phyloP scores from a whole-genome alignment of 1,140 invertebrate species.

The Hylyphantes graminicola region DNA sequence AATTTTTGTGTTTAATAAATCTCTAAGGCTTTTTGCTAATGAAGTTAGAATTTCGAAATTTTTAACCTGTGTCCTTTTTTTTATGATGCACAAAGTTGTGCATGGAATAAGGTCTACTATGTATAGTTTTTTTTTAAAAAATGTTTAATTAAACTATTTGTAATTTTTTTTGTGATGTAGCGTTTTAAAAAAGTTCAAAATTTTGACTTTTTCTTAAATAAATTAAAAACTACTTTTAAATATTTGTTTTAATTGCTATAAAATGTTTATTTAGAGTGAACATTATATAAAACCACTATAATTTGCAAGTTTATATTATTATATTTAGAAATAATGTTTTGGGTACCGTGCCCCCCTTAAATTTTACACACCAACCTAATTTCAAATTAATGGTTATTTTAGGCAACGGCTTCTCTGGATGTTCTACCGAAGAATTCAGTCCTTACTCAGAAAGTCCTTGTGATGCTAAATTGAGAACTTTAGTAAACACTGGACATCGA shows the following conservation, averaged over 20 bases:
- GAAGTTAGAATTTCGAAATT: too few relatives aligned
- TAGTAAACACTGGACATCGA: constrained; percentile 24
- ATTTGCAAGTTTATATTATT: too few relatives aligned
- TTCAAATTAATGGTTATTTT: not conserved
- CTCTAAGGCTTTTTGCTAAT: too few relatives aligned
- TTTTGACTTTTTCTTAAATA: not conserved
- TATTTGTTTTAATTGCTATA: not conserved
- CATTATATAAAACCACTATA: too few relatives aligned
- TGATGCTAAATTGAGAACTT: not conserved
- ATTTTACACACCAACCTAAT: not conserved
- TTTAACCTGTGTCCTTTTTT: too few relatives aligned
- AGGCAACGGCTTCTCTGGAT: constrained; percentile 3
- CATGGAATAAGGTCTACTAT: too few relatives aligned
- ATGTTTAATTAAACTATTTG: not conserved
- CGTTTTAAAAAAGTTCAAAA: not conserved
- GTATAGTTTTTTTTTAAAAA: too few relatives aligned
- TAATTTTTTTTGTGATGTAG: not conserved
- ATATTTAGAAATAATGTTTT: too few relatives aligned
- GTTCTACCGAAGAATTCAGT: not conserved
- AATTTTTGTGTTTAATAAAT: too few relatives aligned
- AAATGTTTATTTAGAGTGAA: too few relatives aligned
- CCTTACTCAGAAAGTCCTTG: constrained; percentile 4
- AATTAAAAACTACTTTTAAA: not conserved
- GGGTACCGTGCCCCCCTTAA: too few relatives aligned
- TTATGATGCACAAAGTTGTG: too few relatives aligned